Evolutionary conservation across 2,113 vertebrate genomes (phyloP).

Genomic region (Gila orcuttii): DNA sequence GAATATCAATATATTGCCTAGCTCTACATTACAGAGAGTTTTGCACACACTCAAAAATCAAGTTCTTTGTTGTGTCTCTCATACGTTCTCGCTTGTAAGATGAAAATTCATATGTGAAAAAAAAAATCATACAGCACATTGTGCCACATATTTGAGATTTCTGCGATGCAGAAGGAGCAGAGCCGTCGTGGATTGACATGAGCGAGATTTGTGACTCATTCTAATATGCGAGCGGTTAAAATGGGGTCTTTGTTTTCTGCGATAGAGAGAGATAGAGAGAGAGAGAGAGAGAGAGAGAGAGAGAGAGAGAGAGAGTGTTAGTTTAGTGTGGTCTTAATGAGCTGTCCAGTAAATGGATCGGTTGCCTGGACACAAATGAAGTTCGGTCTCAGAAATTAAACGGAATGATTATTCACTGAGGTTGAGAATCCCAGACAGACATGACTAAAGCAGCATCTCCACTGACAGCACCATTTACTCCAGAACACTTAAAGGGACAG

Average conservation of each 20-base stretch:
- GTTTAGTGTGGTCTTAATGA: constrained; percentile 15
- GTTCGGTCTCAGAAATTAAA: constrained; percentile 30
- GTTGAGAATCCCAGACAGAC: background rate
- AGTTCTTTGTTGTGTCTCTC: background rate
- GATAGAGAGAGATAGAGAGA: background rate
- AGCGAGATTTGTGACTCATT: constrained; percentile 17
- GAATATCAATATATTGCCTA: background rate
- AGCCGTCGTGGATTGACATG: background rate
- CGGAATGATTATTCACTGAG: constrained; percentile 1
- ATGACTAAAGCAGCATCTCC: background rate
- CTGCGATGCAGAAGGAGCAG: background rate
- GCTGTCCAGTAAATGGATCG: constrained; percentile 15
- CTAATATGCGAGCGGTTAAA: constrained; percentile 4
- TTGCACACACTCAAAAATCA: background rate
- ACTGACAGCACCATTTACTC: background rate
- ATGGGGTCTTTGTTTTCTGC: constrained; percentile 15
- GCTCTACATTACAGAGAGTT: too few species aligned
- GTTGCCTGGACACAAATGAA: constrained; percentile 60
- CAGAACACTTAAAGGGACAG: constrained; percentile 5
- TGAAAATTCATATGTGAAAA: background rate
- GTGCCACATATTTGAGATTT: constrained; percentile 15
- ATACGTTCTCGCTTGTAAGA: background rate
- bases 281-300: too few species aligned
- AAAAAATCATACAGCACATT: background rate
- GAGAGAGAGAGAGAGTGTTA: too few species aligned